phyloP scores from a whole-genome alignment of 1,140 invertebrate species.

The Drusus annulatus region DNA sequence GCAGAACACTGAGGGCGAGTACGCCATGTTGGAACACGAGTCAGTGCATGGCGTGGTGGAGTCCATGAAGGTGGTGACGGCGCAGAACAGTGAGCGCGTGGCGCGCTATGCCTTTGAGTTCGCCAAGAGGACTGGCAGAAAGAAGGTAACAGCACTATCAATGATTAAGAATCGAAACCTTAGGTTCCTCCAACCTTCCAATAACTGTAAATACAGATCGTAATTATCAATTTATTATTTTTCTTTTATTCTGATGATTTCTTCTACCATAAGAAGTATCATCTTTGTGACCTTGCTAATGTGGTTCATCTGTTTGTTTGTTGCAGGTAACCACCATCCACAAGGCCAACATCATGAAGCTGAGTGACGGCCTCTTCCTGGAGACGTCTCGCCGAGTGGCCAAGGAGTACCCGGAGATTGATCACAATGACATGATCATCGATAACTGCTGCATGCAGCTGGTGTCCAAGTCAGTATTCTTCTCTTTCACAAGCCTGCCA shows the following conservation, averaged over 20 bases:
- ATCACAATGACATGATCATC: constrained; percentile 97
- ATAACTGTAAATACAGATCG: too few species aligned
- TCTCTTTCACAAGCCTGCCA: too few species aligned
- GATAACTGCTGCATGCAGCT: constrained; percentile 98
- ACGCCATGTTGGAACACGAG: constrained; percentile 98
- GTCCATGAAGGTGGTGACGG: constrained; percentile 97
- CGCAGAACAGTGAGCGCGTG: constrained; percentile 92
- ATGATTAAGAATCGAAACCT: too few species aligned
- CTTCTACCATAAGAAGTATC: too few species aligned
- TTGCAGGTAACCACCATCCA: constrained; percentile 90
- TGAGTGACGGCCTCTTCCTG: constrained; percentile 96
- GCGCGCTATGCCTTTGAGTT: constrained; percentile 97
- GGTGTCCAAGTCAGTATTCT: constrained; percentile 83
- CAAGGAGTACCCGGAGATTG: constrained; percentile 97
- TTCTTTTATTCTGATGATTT: too few species aligned
- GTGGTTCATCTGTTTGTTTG: too few species aligned
- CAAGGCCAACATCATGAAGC: constrained; percentile 99
- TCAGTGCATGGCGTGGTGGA: constrained; percentile 95
- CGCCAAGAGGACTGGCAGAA: constrained; percentile 88
- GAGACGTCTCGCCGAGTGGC: constrained; percentile 90
- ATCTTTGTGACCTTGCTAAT: too few species aligned
- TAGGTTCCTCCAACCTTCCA: too few species aligned
- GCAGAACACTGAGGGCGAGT: constrained; percentile 97
- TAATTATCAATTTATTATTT: too few species aligned
- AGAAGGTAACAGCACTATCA: constrained; percentile 77